phyloP scores from a whole-genome alignment of 2,888 invertebrate species.

The Ectemnius cavifrons region DNA sequence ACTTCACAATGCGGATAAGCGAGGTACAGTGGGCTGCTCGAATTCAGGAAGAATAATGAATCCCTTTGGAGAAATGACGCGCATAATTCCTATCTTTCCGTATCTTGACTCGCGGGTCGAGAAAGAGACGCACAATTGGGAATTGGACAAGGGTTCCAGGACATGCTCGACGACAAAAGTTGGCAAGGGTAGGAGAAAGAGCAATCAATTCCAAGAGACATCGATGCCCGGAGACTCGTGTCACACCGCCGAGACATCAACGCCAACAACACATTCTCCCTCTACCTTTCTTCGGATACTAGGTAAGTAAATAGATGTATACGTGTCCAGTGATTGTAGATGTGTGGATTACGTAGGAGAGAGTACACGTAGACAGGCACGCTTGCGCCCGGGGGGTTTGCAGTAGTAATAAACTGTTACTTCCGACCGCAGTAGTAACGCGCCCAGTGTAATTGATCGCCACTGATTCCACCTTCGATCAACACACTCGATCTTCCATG shows the following conservation, averaged over 20 bases:
- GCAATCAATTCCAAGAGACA: constrained; percentile 52
- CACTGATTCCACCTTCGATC: constrained; percentile 23
- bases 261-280: not conserved
- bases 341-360: constrained; percentile 8
- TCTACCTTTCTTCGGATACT: not conserved
- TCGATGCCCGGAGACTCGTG: constrained; percentile 57
- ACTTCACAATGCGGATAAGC: no score
- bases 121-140: no score
- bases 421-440: constrained; percentile 58
- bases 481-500: no score
- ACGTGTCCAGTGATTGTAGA: not conserved
- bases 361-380: constrained; percentile 4
- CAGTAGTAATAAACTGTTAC: constrained; percentile 59
- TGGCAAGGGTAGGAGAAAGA: no score
- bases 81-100: no score
- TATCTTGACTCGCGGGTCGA: no score
- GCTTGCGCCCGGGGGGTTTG: constrained; percentile 40
- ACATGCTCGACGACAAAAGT: no score
- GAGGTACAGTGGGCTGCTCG: no score
- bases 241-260: constrained; percentile 9
- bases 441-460: constrained; percentile 51
- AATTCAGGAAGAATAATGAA: no score
- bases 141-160: no score
- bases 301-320: not conserved
- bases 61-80: no score